Evolutionary conservation across 1,140 invertebrate genomes (phyloP), one percentile per base, ranked within the genome.

Genomic region (Drosophila hydei): DNA sequence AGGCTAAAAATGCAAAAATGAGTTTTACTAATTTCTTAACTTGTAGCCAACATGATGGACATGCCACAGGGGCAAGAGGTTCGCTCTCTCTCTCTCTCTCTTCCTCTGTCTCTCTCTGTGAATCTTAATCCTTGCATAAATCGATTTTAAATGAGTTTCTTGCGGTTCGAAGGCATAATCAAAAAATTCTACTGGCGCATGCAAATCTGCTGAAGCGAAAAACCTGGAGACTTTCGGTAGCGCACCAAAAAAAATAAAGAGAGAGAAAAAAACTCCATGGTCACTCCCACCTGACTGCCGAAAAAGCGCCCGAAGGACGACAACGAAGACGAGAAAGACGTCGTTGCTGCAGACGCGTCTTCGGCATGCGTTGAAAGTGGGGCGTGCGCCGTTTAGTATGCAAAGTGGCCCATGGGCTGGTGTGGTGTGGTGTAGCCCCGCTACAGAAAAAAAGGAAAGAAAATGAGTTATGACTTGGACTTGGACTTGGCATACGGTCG

Each of bases 21-120:
- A 91, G 88, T 91, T 90, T 91, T 91, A 79, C 90, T 91, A 91
- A 91, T 91, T 91, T 91, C 84, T 85, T 77, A 89, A 84, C 84
- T 79, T 89, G 73, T 54, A 43, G 48, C 38, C 40, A 9, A 19
- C 51, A 60, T 89, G 88, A 90, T 90, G 88, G 88, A 90, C 88
- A 69, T 81, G 47, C 61, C 23, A 51, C 47, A 69, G 18, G 42
- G 23, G n/a, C 45, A 45, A 27, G 63, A 65, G 30, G 43, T 33
- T 23, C 40, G 4, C 7, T 14, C 40, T 58, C 1, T 54, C n/a
- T 21, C 4, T 30, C 11, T 11, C 23, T 36, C 19, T 45, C 12
- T 36, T 14, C 40, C 16, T 54, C 62, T 33, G 14, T 23, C 38
- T 12, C 30, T 45, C 50, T 72, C 74, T 79, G 77, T 77, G 80